These are phyloP conservation scores for Leucophenga varia DNA, from an alignment of 1,140 invertebrate species.

Conservation along the genomic window DNA sequence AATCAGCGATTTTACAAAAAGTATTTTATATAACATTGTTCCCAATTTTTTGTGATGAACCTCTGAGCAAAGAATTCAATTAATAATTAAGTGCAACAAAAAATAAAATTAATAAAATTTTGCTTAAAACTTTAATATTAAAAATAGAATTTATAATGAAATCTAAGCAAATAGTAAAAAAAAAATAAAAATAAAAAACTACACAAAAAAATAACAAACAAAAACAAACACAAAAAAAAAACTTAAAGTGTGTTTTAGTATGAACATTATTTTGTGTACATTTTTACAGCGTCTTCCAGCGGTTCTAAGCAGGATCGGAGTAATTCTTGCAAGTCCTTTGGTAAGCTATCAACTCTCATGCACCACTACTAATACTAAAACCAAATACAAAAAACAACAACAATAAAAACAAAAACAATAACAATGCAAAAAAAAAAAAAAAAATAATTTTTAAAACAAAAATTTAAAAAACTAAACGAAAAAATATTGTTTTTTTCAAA, in stretches of 20 bases:
- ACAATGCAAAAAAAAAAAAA: conserved; percentile 9
- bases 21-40: conserved; percentile 43
- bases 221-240: conserved; percentile 20
- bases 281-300: conserved; percentile 85
- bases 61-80: conserved; percentile 18
- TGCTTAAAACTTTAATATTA: conserved; percentile 11
- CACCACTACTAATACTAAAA: conserved; percentile 19
- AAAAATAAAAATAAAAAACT: conserved; percentile 20
- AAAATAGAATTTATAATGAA: background rate
- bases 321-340: conserved; percentile 89
- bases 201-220: conserved; percentile 16
- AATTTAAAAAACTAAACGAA: too few species aligned
- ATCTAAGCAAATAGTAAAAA: conserved; percentile 21
- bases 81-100: conserved; percentile 21
- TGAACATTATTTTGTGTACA: conserved; percentile 57
- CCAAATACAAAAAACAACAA: conserved; percentile 14
- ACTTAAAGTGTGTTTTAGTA: conserved; percentile 58
- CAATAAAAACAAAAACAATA: conserved; percentile 11
- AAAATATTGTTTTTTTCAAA: background rate
- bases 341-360: conserved; percentile 70
- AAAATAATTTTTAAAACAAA: conserved; percentile 5
- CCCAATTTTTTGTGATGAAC: conserved; percentile 52
- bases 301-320: conserved; percentile 89
- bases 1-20: too few species aligned
- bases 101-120: conserved; percentile 12